Conservation (phyloP, 1,140 invertebrate genomes). For the Popillia japonica region DNA sequence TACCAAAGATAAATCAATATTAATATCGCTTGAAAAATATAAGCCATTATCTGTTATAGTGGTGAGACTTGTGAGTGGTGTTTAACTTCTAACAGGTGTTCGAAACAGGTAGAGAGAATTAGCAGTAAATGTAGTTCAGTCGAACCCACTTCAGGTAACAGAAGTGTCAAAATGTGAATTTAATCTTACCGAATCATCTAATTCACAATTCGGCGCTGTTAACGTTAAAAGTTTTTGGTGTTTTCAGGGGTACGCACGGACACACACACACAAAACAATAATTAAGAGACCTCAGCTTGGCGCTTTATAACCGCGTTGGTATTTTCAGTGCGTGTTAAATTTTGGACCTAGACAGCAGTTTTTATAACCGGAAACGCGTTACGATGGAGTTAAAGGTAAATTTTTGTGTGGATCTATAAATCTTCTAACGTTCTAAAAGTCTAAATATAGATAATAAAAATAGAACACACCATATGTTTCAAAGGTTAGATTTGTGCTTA, state of each 20-base stretch:
- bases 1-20: slow-evolving; percentile 5
- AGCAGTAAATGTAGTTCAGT: slow-evolving; percentile 12
- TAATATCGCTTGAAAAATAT: slow-evolving; percentile 7
- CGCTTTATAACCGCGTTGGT: slow-evolving; percentile 1
- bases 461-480: background rate
- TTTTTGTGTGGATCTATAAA: slow-evolving; percentile 15
- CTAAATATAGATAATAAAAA: background rate
- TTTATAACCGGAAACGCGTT: slow-evolving; percentile 18
- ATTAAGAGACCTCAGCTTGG: slow-evolving; percentile 1
- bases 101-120: background rate
- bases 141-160: background rate
- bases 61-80: background rate
- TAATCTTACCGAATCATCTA: slow-evolving; percentile 11
- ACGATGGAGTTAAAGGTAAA: slow-evolving; percentile 1
- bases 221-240: slow-evolving; percentile 13
- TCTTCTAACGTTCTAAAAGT: background rate
- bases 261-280: slow-evolving; percentile 13
- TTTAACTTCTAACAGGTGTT: slow-evolving; percentile 11
- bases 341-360: background rate
- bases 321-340: slow-evolving; percentile 10
- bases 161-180: slow-evolving; percentile 18
- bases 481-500: background rate
- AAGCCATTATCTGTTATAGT: slow-evolving; percentile 5
- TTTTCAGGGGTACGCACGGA: slow-evolving; percentile 8
- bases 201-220: slow-evolving; percentile 13